Evolutionary conservation across 2,113 vertebrate species (phyloP), one percentile per base, ranked within the genome.

Genomic region (Patagioenas fasciata): DNA sequence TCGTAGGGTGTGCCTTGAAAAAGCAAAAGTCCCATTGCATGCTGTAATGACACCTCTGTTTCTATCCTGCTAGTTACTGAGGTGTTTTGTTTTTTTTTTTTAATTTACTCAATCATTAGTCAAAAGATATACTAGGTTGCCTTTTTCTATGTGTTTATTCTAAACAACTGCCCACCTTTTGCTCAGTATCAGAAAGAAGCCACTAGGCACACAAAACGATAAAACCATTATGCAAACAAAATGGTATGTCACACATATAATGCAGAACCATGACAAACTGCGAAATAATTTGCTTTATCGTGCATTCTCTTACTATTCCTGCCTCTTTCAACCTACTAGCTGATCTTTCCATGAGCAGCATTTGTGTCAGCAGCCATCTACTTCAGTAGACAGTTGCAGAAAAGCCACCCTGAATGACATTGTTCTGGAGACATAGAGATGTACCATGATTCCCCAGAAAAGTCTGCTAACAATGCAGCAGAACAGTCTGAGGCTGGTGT

Each of bases 1-100:
- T 98, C 80, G 93, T 90, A 29, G 99, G 99, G 66, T 99, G 98
- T 65, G 97, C 97, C 99, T 99, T 93, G 21, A 97, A 88, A 97
- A 94, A 97, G 69, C 83, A 88, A 92, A 91, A 96, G 61, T 95
- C 60, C 70, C 42, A 15, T 96, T 91, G 91, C 72, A 93, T 47
- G 51, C 42, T 78, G 71, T 77, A 91, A 86, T 47, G 48, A 69
- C 50, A 71, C 15, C 17, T 93, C 62, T 85, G 50, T 62, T 62
- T 89, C 67, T 74, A 61, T 36, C 40, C 54, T 88, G 40, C 11
- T 56, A 85, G 51, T 24, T 70, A 73, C 1, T 48, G 13, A 88
- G 42, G 18, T 44, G 44, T 3, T 18, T 47, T 61, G 85, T 54
- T 2, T 82, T 3, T 18, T 47, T 61, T 88, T 54, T 2, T 82